Percentiles rank a stretch among this genome's conserved stretches.
Evolutionary conservation across 2,113 vertebrate species (phyloP).

Genomic region (Zootoca vivipara): DNA sequence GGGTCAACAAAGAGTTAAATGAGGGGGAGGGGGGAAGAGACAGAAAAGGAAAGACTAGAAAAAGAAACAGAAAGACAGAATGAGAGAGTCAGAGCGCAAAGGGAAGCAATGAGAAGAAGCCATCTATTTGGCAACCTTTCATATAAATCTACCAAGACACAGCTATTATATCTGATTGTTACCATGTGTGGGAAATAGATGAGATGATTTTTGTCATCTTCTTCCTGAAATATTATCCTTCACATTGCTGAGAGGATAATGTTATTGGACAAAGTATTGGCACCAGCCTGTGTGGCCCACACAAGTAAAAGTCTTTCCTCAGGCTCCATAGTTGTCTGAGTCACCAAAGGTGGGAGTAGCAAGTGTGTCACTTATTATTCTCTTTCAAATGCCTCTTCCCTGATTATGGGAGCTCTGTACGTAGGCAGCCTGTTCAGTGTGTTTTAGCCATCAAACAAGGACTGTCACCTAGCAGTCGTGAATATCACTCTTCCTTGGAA

Average conservation of each 20-base stretch:
- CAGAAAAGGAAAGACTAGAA: background rate
- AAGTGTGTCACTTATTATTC: slow-evolving; percentile 30
- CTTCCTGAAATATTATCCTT: slow-evolving; percentile 32
- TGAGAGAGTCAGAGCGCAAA: too few species aligned
- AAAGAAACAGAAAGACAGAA: too few species aligned
- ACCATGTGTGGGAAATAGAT: slow-evolving; percentile 4
- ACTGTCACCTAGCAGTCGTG: background rate
- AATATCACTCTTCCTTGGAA: background rate
- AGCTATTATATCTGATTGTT: slow-evolving; percentile 4
- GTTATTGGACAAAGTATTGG: slow-evolving; percentile 32
- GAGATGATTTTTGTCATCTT: slow-evolving; percentile 23
- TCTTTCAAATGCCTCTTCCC: slow-evolving; percentile 13
- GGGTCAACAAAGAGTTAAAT: background rate
- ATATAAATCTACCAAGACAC: background rate
- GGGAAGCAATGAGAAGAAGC: background rate
- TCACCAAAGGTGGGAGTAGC: slow-evolving; percentile 24
- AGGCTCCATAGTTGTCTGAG: slow-evolving; percentile 6
- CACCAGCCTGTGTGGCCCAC: slow-evolving; percentile 26
- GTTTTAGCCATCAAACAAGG: background rate
- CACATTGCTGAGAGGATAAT: slow-evolving; percentile 19
- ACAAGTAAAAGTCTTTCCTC: slow-evolving; percentile 17
- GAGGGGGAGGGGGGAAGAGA: background rate
- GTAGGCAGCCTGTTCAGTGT: background rate
- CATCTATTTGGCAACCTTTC: background rate
- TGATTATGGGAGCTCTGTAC: slow-evolving; percentile 5